Evolutionary conservation across 2,888 invertebrate species (phyloP).

Genomic region (Melolontha melolontha): DNA sequence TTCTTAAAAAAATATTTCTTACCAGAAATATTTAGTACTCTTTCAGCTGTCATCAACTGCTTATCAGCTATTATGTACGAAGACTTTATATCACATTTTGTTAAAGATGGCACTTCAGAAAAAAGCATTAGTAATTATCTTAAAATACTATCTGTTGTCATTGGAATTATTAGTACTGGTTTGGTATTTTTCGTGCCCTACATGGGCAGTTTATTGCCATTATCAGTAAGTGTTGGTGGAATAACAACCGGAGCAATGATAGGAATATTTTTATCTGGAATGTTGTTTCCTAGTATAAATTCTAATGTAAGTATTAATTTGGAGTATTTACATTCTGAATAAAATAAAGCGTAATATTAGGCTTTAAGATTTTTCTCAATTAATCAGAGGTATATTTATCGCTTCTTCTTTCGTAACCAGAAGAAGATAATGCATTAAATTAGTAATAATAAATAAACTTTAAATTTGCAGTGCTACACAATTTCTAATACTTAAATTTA

Average conservation of each 20-base stretch:
- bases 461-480: no score
- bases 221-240: slow-evolving; percentile 72
- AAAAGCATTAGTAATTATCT: slow-evolving; percentile 70
- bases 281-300: slow-evolving; percentile 73
- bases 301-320: slow-evolving; percentile 63
- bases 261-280: slow-evolving; percentile 74
- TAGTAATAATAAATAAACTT: no score
- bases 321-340: no score
- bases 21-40: slow-evolving; percentile 65
- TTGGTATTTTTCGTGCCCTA: slow-evolving; percentile 74
- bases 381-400: no score
- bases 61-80: slow-evolving; percentile 75
- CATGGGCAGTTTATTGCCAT: slow-evolving; percentile 75
- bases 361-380: no score
- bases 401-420: no score
- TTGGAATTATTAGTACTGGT: slow-evolving; percentile 80
- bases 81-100: slow-evolving; percentile 71
- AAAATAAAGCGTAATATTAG: no score
- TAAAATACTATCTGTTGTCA: slow-evolving; percentile 66
- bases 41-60: slow-evolving; percentile 74
- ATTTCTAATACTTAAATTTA: no score
- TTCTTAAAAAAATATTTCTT: background rate
- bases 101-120: slow-evolving; percentile 68
- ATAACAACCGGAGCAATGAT: slow-evolving; percentile 74
- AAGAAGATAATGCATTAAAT: no score